Evolutionary conservation across 1,140 invertebrate genomes (phyloP).

Genomic region (Melipona quadrifasciata): DNA sequence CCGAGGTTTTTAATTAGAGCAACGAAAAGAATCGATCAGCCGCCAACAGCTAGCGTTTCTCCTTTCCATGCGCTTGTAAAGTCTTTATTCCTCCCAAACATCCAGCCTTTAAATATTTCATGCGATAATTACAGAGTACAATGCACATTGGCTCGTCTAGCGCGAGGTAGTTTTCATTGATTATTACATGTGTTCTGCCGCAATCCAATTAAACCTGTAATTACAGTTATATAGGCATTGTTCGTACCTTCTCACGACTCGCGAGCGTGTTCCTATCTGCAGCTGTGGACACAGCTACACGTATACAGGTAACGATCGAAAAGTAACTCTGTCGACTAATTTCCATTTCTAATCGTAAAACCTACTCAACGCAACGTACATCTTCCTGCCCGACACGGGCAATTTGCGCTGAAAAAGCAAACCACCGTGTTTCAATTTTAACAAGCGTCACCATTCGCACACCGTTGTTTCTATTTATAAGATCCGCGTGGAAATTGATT

Average conservation of each 20-base stretch:
- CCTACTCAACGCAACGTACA: neutral
- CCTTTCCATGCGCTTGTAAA: neutral
- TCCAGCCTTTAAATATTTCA: neutral
- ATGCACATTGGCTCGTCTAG: neutral
- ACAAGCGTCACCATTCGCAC: neutral
- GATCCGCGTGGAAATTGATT: neutral
- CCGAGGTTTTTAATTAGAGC: no score
- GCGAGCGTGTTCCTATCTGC: neutral
- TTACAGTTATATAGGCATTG: neutral
- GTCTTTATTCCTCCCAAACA: neutral
- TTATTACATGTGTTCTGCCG: neutral
- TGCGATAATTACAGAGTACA: neutral
- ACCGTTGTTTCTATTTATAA: neutral
- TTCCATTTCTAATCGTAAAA: neutral
- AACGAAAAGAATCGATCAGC: neutral
- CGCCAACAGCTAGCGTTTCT: neutral
- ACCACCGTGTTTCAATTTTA: neutral
- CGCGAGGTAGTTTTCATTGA: neutral
- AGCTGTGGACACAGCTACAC: neutral
- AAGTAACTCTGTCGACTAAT: neutral
- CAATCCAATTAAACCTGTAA: neutral
- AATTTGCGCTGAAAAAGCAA: neutral
- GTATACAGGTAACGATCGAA: neutral
- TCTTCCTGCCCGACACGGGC: neutral
- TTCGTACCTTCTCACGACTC: conserved; percentile 1